A percentile compares a stretch with the other conserved stretches of the same genome.
These are phyloP conservation scores for Pachymerium ferrugineum DNA, from an alignment of 2,888 invertebrate species.

Conservation along the genomic window DNA sequence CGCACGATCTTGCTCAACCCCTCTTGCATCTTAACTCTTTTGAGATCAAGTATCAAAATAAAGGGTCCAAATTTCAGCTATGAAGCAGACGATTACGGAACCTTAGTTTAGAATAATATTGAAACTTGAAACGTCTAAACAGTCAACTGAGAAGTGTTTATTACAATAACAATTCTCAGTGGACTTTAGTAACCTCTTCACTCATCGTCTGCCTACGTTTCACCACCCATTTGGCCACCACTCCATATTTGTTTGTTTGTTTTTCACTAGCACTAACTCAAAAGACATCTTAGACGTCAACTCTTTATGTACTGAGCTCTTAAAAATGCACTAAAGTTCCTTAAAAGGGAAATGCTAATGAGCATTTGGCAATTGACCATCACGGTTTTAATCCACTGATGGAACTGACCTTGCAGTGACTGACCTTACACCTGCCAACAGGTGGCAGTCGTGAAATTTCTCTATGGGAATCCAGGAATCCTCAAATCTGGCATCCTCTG, in stretches of 20 bases:
- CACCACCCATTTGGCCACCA: no score
- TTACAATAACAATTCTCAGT: no score
- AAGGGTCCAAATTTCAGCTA: no score
- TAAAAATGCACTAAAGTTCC: conserved; percentile 8
- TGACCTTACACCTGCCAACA: conserved; percentile 12
- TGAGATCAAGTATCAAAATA: background rate
- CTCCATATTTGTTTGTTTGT: no score
- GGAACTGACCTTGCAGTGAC: conserved; percentile 5
- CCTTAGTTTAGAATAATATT: no score
- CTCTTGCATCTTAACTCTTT: background rate
- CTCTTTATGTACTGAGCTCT: background rate
- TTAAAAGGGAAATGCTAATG: background rate
- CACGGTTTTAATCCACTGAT: background rate
- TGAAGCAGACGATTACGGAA: no score
- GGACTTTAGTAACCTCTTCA: background rate
- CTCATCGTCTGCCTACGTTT: no score
- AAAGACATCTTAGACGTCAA: no score
- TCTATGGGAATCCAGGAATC: background rate
- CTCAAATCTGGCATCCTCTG: background rate
- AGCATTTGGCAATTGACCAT: background rate
- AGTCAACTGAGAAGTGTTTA: no score
- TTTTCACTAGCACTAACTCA: no score
- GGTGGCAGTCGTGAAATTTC: background rate
- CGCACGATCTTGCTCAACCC: background rate
- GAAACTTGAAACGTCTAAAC: no score